These are phyloP conservation scores for Rhea americana DNA, from an alignment of 2,113 vertebrate genomes.

Conservation along the genomic window DNA sequence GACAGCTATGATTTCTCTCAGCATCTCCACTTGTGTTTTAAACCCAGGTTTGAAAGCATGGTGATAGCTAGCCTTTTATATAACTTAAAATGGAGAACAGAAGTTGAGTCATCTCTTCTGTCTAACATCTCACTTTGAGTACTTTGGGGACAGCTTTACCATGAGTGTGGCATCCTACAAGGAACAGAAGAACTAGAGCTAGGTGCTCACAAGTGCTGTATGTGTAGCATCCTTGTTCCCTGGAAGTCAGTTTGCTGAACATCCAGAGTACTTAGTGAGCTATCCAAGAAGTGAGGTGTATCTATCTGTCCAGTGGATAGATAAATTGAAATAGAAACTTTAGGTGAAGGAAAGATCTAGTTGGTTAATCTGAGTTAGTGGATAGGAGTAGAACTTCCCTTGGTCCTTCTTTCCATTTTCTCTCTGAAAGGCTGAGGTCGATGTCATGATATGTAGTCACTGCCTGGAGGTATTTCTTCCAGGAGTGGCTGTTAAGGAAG, in stretches of 20 bases:
- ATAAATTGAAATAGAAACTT: not conserved
- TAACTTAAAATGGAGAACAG: constrained; percentile 3
- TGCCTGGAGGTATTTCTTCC: not conserved
- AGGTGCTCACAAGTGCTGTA: not conserved
- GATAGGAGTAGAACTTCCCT: not conserved
- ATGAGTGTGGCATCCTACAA: not conserved
- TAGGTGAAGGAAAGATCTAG: not conserved
- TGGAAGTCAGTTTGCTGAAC: not conserved
- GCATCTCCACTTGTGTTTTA: not conserved
- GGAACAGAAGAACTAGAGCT: not conserved
- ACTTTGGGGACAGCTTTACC: not conserved
- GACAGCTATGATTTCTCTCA: not conserved
- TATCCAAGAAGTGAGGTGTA: not conserved
- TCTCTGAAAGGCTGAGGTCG: not conserved
- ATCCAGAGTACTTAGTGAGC: not conserved
- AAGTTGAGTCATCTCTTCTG: constrained; percentile 55
- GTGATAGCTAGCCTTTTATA: constrained; percentile 26
- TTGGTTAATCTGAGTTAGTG: not conserved
- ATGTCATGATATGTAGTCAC: rapidly evolving
- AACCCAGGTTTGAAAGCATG: constrained; percentile 3
- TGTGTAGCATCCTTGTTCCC: not conserved
- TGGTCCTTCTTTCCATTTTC: not conserved
- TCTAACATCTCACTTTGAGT: constrained; percentile 24
- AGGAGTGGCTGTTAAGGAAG: not conserved
- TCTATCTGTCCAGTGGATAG: not conserved